A percentile compares a stretch with the other conserved stretches of the same genome.
Conservation (phyloP, 2,888 invertebrate genomes). For the Nemurella pictetii region DNA sequence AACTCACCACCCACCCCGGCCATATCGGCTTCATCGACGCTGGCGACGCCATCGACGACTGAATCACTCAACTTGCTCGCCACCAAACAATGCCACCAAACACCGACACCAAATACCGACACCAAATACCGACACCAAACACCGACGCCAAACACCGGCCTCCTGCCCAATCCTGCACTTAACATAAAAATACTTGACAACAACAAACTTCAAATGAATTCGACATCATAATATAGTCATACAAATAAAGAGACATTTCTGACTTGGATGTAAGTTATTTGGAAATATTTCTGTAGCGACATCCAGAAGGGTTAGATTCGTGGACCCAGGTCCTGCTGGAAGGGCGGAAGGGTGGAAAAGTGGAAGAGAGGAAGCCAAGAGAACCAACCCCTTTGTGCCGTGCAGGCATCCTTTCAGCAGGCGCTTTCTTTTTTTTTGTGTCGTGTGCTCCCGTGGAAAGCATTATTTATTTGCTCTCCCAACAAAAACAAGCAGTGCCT, state of each 20-base stretch:
- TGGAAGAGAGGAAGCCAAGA: neutral
- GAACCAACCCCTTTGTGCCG: neutral
- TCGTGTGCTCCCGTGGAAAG: neutral
- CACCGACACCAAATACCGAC: slow-evolving; percentile 20
- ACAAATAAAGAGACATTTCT: neutral
- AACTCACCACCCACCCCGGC: slow-evolving; percentile 26
- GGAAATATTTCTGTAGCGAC: neutral
- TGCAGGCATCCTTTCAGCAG: neutral
- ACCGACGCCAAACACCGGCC: slow-evolving; percentile 19
- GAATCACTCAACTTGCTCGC: too few species aligned
- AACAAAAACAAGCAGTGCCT: neutral
- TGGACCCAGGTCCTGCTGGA: too few species aligned
- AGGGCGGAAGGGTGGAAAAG: too few species aligned
- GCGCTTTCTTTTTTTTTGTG: neutral
- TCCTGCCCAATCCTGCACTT: neutral
- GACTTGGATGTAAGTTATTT: neutral
- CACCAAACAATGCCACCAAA: too few species aligned
- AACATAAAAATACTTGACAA: slow-evolving; percentile 16
- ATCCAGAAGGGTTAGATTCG: neutral
- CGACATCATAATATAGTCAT: neutral
- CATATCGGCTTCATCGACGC: slow-evolving; percentile 36
- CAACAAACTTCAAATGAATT: slow-evolving; percentile 21
- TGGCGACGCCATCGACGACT: neutral
- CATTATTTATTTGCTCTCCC: neutral
- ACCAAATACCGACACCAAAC: slow-evolving; percentile 27